These are phyloP conservation scores for Andricus grossulariae DNA, from an alignment of 1,140 invertebrate genomes.

Conservation along the genomic window DNA sequence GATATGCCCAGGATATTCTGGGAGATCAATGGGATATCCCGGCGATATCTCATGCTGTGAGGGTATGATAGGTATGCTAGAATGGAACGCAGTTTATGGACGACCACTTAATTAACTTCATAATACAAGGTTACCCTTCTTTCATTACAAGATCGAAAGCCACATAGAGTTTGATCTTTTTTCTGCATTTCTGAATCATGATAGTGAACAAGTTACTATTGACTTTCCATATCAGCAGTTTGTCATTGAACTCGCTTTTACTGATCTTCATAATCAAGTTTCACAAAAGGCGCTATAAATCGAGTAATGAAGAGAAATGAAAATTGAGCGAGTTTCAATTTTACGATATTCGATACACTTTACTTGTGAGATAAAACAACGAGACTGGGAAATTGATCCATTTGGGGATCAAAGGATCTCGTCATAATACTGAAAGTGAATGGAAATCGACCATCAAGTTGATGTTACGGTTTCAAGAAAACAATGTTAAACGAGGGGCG, in stretches of 20 bases:
- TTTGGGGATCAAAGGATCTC: not conserved
- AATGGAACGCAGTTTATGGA: too few relatives aligned
- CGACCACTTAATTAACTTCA: too few relatives aligned
- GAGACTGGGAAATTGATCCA: slow-evolving; percentile 1
- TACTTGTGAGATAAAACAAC: slow-evolving; percentile 3
- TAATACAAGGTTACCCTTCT: too few relatives aligned
- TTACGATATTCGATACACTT: slow-evolving; percentile 20
- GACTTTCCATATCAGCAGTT: not conserved
- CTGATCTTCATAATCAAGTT: slow-evolving; percentile 4
- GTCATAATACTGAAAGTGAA: slow-evolving; percentile 17
- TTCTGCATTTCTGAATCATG: too few relatives aligned
- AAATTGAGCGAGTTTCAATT: slow-evolving; percentile 12
- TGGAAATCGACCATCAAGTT: not conserved
- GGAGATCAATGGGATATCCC: too few relatives aligned
- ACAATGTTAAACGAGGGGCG: not conserved
- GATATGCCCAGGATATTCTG: too few relatives aligned
- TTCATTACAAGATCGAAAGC: too few relatives aligned
- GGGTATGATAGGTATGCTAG: too few relatives aligned
- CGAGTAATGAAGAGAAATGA: not conserved
- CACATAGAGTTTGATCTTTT: too few relatives aligned
- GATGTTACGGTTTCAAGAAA: not conserved
- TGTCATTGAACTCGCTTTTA: not conserved
- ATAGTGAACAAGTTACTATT: too few relatives aligned
- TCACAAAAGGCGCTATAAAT: not conserved
- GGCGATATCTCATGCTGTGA: too few relatives aligned